These are phyloP conservation scores for Pogonus chalceus DNA, from an alignment of 1,140 invertebrate genomes.

Conservation along the genomic window DNA sequence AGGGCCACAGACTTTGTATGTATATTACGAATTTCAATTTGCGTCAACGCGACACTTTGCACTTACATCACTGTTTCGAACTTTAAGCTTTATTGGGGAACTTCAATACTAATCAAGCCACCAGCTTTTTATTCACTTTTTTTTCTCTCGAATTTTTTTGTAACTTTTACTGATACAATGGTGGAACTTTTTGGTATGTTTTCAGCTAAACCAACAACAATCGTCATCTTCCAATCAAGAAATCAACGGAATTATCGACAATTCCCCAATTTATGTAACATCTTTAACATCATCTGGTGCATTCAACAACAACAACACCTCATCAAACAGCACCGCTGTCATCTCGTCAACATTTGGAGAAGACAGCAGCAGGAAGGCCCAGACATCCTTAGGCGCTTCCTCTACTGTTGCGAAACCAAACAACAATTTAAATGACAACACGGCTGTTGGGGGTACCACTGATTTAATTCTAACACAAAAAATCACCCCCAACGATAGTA, in stretches of 20 bases:
- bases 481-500: not conserved
- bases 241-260: constrained; percentile 60
- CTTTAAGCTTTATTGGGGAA: too few species aligned
- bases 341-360: constrained; percentile 30
- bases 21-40: too few species aligned
- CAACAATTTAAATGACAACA: constrained; percentile 4
- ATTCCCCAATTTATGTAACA: constrained; percentile 68
- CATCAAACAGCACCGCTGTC: constrained; percentile 30
- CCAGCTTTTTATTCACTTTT: too few species aligned
- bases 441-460: not conserved
- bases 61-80: too few species aligned
- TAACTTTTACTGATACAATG: too few species aligned
- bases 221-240: constrained; percentile 47
- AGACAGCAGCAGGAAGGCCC: constrained; percentile 9
- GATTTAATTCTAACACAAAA: not conserved
- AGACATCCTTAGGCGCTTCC: constrained; percentile 16
- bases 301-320: constrained; percentile 36
- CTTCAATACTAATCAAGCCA: too few species aligned
- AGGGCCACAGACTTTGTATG: too few species aligned
- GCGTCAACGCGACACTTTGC: too few species aligned
- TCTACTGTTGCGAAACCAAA: constrained; percentile 17
- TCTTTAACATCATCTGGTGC: constrained; percentile 55
- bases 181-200: too few species aligned
- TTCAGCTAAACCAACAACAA: constrained; percentile 54
- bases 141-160: too few species aligned